phyloP scores from a whole-genome alignment of 35 echinoderm and acorn worm species.

The Acanthaster planci region DNA sequence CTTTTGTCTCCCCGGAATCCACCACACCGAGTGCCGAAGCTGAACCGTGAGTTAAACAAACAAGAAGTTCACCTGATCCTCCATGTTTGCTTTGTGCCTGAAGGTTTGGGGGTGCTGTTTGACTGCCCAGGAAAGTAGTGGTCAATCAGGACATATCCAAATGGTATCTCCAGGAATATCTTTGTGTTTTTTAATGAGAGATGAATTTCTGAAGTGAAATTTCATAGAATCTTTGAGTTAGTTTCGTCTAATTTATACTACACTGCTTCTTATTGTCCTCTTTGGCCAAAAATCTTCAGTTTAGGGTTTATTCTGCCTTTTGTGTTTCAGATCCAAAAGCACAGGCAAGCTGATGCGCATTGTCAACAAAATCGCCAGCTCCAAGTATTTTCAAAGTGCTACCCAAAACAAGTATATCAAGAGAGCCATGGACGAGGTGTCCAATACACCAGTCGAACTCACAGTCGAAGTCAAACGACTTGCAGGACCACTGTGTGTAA shows the following conservation, averaged over 20 bases:
- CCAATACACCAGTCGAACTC: slow-evolving; percentile 81
- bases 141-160: neutral
- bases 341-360: slow-evolving; percentile 81
- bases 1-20: slow-evolving; percentile 26
- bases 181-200: no score
- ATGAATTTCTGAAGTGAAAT: no score
- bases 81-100: no score
- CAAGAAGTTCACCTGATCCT: no score
- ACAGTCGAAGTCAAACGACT: slow-evolving; percentile 91
- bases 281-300: no score
- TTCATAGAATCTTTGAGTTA: no score
- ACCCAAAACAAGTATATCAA: slow-evolving; percentile 93
- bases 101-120: no score
- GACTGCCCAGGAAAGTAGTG: no score
- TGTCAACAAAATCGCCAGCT: slow-evolving; percentile 90
- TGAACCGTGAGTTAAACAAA: neutral
- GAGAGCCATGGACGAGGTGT: slow-evolving; percentile 88
- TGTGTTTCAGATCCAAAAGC: slow-evolving; percentile 31
- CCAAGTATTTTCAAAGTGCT: slow-evolving; percentile 93
- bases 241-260: no score
- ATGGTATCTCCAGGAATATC: neutral
- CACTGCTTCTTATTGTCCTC: no score
- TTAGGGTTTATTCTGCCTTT: neutral
- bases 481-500: slow-evolving; percentile 72
- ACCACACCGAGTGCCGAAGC: neutral